Evolutionary conservation across 1,140 invertebrate genomes (phyloP), one percentile per base, ranked within the genome.

Genomic region (Oryctes rhinoceros): DNA sequence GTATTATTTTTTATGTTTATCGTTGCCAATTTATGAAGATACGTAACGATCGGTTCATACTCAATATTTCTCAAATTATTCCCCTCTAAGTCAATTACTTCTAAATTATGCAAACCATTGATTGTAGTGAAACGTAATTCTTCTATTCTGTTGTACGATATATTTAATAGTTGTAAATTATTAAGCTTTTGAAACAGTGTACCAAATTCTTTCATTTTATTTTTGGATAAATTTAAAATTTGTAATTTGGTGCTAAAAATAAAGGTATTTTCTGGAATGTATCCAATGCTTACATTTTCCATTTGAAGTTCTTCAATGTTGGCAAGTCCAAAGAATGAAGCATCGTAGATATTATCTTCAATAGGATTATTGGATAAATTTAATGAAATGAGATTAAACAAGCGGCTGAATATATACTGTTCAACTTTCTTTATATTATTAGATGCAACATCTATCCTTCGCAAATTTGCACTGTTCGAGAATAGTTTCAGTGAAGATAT

Each of bases 1-100:
- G 81, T 67, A 83, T 87, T 87, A 9, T 84, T 79, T 79, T 85
- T 85, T 13, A 85, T 82, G 75, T 86, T 85, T 20, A 87, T 83
- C 35, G 79, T 82, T 30, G 78, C 79, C 10, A 87, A 80, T 44
- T 81, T 81, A n/a, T 84, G 83, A 62, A 87, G 65, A 15, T 83
- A 79, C 24, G 82, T 83, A 3, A 86, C 79, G 37, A 87, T 85
- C 10, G 82, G 44, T 62, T 83, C 81, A 77, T 86, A 85, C 53
- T 87, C 84, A 7, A 87, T 83, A 39, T 80, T 83, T 71, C 82
- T 78, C 24, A 87, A 79, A 65, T 82, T 76, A 80, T 87, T 87
- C 59, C 82, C 82, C 24, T 82, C 81, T 24, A 87, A 59, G 80
- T 86, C 85, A 24, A 87, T 80, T 30, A 82, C 76, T 37, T 81